Evolutionary conservation across 2,797 vertebrate species (phyloP).

Genomic region (Nasua narica): DNA sequence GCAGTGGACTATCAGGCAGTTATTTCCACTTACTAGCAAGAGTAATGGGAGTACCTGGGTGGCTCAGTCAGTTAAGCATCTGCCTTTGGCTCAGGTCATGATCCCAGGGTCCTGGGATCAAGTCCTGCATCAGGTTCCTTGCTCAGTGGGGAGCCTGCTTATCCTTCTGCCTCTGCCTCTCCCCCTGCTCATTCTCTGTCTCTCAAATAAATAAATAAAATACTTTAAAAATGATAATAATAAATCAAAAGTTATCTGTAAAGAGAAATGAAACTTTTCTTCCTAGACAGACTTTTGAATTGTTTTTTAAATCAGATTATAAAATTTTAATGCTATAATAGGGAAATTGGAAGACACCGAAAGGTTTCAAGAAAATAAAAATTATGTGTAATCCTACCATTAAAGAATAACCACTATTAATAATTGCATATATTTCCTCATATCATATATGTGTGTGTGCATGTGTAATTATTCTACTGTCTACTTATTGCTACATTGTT

Average conservation of each 20-base stretch:
- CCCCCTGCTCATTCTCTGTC: not conserved
- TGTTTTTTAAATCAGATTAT: not conserved
- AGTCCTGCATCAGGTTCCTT: not conserved
- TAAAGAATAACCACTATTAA: not conserved
- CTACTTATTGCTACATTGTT: not conserved
- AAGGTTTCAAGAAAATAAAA: constrained; percentile 22
- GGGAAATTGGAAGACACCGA: constrained; percentile 9
- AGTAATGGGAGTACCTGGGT: fast-evolving
- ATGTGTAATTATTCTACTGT: not conserved
- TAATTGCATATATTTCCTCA: not conserved
- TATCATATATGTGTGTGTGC: not conserved
- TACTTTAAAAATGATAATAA: not conserved
- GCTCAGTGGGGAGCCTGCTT: not conserved
- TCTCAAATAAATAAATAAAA: not conserved
- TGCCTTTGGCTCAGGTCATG: not conserved
- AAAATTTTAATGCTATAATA: not conserved
- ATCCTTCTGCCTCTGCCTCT: not conserved
- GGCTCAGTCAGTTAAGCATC: not conserved
- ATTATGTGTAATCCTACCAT: not conserved
- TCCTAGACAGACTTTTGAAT: not conserved
- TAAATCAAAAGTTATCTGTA: not conserved
- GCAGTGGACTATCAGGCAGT: not conserved
- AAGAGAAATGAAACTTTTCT: not conserved
- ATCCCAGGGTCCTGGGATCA: not conserved
- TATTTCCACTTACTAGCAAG: not conserved